A percentile compares a stretch with the other conserved stretches of the same genome.
Conservation (phyloP, 1,140 invertebrate species). For the Leucophenga varia region DNA sequence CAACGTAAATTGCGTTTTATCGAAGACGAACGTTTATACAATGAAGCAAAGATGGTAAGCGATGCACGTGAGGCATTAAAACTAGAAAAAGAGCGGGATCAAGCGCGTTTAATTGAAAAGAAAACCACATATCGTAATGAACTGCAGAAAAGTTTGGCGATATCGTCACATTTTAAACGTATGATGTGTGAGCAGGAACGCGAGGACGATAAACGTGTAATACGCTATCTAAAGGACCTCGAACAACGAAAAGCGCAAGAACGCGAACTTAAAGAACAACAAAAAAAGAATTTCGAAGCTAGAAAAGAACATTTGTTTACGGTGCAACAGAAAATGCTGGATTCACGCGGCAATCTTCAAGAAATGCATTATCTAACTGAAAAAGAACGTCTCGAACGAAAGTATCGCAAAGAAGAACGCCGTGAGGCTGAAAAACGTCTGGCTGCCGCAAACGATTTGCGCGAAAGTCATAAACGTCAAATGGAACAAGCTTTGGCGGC, state of each 20-base stretch:
- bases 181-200: constrained; percentile 38
- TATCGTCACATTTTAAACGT: constrained; percentile 26
- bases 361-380: constrained; percentile 41
- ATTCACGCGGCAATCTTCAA: constrained; percentile 38
- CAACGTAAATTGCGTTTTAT: no score
- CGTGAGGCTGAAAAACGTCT: constrained; percentile 24
- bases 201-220: constrained; percentile 30
- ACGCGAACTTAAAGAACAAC: constrained; percentile 12
- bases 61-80: constrained; percentile 24
- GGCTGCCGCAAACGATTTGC: constrained; percentile 19
- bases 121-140: constrained; percentile 32
- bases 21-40: no score
- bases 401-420: constrained; percentile 32
- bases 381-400: constrained; percentile 33
- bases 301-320: constrained; percentile 22
- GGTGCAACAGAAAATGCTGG: constrained; percentile 35
- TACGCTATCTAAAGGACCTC: no score
- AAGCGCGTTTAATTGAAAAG: background rate
- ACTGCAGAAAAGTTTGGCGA: constrained; percentile 22
- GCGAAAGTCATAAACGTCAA: constrained; percentile 26
- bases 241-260: constrained; percentile 14
- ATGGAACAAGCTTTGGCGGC: constrained; percentile 24
- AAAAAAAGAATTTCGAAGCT: no score
- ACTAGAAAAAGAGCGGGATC: constrained; percentile 19
- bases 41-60: constrained; percentile 24